These are phyloP conservation scores for Charanyca ferruginea DNA, from an alignment of 2,888 invertebrate species.

Conservation along the genomic window DNA sequence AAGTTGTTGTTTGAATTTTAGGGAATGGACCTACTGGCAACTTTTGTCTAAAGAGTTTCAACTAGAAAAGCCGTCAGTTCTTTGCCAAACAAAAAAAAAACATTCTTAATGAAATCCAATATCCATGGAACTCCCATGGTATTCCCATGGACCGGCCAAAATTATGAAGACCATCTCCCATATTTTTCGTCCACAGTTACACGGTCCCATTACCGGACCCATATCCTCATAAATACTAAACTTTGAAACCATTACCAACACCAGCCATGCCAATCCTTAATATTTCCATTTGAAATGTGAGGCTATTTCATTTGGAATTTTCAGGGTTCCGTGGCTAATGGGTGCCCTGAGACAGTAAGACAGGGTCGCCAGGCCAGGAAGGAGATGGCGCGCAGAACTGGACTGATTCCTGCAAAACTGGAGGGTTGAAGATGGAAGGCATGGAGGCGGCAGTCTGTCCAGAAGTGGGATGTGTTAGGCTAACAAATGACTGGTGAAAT, in stretches of 20 bases:
- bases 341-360: too few species aligned
- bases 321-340: constrained; percentile 12
- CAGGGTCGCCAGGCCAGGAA: too few species aligned
- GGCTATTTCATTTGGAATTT: constrained; percentile 70
- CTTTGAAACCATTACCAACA: constrained; percentile 53
- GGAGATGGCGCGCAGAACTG: too few species aligned
- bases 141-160: constrained; percentile 17
- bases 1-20: too few species aligned
- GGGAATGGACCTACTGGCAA: too few species aligned
- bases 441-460: too few species aligned
- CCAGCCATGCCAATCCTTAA: constrained; percentile 63
- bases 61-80: not conserved
- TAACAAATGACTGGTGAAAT: too few species aligned
- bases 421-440: too few species aligned
- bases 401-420: too few species aligned
- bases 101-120: not conserved
- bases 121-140: constrained; percentile 5
- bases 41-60: too few species aligned
- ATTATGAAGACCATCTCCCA: constrained; percentile 32
- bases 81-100: not conserved
- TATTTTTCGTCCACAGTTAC: constrained; percentile 45
- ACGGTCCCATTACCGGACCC: constrained; percentile 29
- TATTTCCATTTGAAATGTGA: constrained; percentile 72
- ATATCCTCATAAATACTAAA: constrained; percentile 62
- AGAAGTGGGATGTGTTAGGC: too few species aligned